Conservation (phyloP, 1,140 invertebrate genomes). For the Zaprionus davidi region DNA sequence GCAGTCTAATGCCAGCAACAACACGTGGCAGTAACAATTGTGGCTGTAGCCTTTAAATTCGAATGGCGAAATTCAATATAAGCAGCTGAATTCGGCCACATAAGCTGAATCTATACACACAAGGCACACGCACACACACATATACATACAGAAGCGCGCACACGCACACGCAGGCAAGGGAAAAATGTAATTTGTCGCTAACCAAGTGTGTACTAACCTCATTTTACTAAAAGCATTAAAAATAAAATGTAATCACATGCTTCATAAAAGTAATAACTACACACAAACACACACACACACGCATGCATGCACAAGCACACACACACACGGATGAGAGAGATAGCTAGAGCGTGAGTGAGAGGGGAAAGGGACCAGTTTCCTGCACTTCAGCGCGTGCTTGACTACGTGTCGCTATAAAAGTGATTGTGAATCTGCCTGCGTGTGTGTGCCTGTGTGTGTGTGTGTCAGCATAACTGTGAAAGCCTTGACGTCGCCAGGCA, state of each 20-base stretch:
- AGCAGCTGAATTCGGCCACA: constrained; percentile 9
- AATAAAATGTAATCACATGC: constrained; percentile 83
- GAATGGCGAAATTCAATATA: constrained; percentile 48
- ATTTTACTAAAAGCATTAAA: constrained; percentile 83
- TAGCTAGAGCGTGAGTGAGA: constrained; percentile 14
- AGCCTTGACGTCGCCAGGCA: constrained; percentile 43
- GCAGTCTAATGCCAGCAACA: constrained; percentile 42
- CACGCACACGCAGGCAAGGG: constrained; percentile 7
- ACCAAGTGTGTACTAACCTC: constrained; percentile 82
- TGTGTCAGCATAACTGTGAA: constrained; percentile 31
- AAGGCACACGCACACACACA: background rate
- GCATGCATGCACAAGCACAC: constrained; percentile 26
- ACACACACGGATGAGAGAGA: constrained; percentile 29
- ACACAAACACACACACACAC: constrained; percentile 55
- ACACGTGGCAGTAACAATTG: constrained; percentile 39
- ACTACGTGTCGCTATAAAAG: constrained; percentile 79
- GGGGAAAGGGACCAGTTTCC: constrained; percentile 52
- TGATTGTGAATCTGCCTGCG: constrained; percentile 45
- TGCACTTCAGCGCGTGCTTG: constrained; percentile 72
- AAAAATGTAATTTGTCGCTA: constrained; percentile 79
- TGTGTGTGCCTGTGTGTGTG: constrained; percentile 13
- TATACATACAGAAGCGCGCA: background rate
- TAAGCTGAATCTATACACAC: constrained; percentile 2
- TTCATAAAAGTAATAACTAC: constrained; percentile 82
- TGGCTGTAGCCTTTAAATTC: constrained; percentile 18